Conservation (phyloP, 2,113 vertebrate species). For the Oostethus manadensis region DNA sequence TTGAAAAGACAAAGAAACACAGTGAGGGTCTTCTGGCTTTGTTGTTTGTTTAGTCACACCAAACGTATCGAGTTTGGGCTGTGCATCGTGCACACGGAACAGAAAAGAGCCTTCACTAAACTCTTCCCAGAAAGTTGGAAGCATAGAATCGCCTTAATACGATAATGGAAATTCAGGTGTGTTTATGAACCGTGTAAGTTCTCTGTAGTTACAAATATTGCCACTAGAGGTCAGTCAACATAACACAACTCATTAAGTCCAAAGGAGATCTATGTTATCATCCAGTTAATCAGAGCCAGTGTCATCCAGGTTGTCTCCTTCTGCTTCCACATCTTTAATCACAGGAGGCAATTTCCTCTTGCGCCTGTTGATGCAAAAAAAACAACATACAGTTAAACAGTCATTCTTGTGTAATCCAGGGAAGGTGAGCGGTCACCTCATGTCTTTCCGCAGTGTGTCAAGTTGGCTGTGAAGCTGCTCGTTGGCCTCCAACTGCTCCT, state of each 20-base stretch:
- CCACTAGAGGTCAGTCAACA: constrained; percentile 62
- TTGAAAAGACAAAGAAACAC: too few relatives aligned
- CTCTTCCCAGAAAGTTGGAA: too few relatives aligned
- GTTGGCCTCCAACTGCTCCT: constrained; percentile 87
- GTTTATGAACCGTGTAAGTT: constrained; percentile 2
- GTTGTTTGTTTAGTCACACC: neutral
- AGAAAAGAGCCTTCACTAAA: too few relatives aligned
- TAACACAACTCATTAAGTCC: constrained; percentile 16
- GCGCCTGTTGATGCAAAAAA: constrained; percentile 42
- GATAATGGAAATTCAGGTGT: neutral
- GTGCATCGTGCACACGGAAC: too few relatives aligned
- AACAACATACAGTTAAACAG: neutral
- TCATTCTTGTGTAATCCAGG: neutral
- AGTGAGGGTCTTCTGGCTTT: too few relatives aligned
- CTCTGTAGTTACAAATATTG: constrained; percentile 29
- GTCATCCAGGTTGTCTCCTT: constrained; percentile 42
- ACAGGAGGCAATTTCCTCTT: constrained; percentile 56
- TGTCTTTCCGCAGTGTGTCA: constrained; percentile 74
- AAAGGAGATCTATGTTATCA: constrained; percentile 2
- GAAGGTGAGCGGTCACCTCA: constrained; percentile 71
- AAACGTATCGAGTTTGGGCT: neutral
- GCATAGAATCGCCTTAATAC: too few relatives aligned
- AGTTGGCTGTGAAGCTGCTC: constrained; percentile 86
- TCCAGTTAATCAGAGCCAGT: constrained; percentile 51
- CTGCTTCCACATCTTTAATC: constrained; percentile 43